Evolutionary conservation across 2,888 invertebrate species (phyloP), one percentile per base, ranked within the genome.

Genomic region (Eupithecia insigniata): DNA sequence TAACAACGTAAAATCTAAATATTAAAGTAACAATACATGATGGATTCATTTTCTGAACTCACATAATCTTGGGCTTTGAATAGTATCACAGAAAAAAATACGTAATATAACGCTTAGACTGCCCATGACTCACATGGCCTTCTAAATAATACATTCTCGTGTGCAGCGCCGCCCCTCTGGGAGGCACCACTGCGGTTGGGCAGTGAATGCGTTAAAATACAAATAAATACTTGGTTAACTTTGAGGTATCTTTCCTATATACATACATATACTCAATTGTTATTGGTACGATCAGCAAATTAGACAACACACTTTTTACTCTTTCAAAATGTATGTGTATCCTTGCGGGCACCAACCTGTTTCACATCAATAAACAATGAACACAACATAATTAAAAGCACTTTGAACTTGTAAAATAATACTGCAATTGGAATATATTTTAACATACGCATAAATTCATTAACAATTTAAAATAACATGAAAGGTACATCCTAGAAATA

Each of bases 401-500:
- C 14, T 55, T 55, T 51, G 10, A 51, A 22, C 55, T 7, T 16
- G 28, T 30, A 8, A 30, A 60, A 18, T 69, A 72, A 72, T 72
- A 72, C 72, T 72, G 69, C 32, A 66, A 66, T 39, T 39, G 51
- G 69, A 72, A 62, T 61, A 71, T 32, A 66, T n/a, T n/a, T n/a
- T 46, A 43, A 51, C 16, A 43, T 4, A 39, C 43, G 43, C n/a
- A 43, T 43, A 28, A 22, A 51, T 51, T 58, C 26, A 58, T 28
- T 28, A 28, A 16, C 28, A 60, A 30, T 30, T 60, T 60, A 60
- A 60, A 60, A 30, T 58, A 51, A 51, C 16, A 43, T 51, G 10
- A 46, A 22, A n/a, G 1, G 2, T 55, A 55, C 12, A 30, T 30
- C 18, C 18, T 60, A 60, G 7, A 30, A 30, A 14, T 28, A 66